Evolutionary conservation across 2,113 vertebrate genomes (phyloP), one percentile per base, ranked within the genome.

Genomic region (Antennarius striatus): DNA sequence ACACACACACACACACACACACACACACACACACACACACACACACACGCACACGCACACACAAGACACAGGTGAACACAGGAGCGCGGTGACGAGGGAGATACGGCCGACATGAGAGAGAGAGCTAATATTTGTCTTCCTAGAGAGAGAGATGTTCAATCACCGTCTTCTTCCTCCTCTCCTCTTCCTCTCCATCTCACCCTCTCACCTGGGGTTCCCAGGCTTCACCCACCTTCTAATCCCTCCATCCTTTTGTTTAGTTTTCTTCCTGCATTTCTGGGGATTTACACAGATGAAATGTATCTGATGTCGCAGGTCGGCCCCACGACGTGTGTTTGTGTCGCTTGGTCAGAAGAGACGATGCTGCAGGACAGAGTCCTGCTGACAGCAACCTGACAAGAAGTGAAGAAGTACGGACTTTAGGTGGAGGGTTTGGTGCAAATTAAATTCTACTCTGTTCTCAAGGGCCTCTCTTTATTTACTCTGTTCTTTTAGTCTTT

Each of bases 71-170:
- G 32, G 28, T 17, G 53, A 10, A 76, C 62, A 73, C 47, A 52
- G 11, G 53, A 22, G 50, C 61, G 64, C 6, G 43, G 52, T 46
- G 82, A 50, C 65, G 85, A 89, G 45, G 64, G 87, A 87, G 66
- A 73, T 72, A 83, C 65, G 54, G 56, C 49, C 3, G 65, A 59
- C 70, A n/a, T 48, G 43, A 71, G 39, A 42, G 47, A 49, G 6
- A 74, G 53, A 75, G 47, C 32, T 14, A 40, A 66, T 62, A 55
- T 76, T 70, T 73, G 48, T 58, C 54, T 51, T 57, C 43, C 28
- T 8, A 11, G 28, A 56, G 22, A 40, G 43, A 71, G 29, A 52
- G 12, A 29, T 9, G 8, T 7, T 3, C 1, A 12, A 1, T 30
- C 28, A 29, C 4, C 0, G 6, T 6, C 28, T 4, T 4, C 10